phyloP scores from a whole-genome alignment of 2,888 invertebrate genomes.

The Metellina segmentata region DNA sequence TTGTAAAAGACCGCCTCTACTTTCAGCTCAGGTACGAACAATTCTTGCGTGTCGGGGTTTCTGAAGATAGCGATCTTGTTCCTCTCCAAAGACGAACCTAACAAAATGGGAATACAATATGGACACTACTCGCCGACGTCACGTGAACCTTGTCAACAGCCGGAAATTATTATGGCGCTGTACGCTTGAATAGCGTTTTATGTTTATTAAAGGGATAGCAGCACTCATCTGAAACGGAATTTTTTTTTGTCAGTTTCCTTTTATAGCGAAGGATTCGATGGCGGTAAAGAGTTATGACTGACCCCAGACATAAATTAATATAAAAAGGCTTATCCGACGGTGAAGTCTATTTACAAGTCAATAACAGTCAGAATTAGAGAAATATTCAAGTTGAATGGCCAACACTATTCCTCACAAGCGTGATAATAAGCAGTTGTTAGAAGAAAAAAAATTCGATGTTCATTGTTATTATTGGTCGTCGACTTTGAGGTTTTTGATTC shows the following conservation, averaged over 20 bases:
- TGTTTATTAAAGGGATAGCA: not conserved
- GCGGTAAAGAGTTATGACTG: too few relatives aligned
- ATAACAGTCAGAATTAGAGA: too few relatives aligned
- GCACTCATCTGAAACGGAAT: not conserved
- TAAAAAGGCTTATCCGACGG: too few relatives aligned
- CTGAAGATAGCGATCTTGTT: constrained; percentile 10
- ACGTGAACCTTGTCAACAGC: constrained; percentile 21
- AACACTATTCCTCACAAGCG: too few relatives aligned
- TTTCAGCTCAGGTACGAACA: not conserved
- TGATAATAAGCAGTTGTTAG: too few relatives aligned
- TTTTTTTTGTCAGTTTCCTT: not conserved
- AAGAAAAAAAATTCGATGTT: too few relatives aligned
- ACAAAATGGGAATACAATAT: constrained; percentile 13
- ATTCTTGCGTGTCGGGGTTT: constrained; percentile 36
- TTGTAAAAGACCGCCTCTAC: constrained; percentile 2
- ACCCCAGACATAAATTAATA: too few relatives aligned
- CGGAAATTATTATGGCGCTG: constrained; percentile 10
- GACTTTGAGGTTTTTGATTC: too few relatives aligned
- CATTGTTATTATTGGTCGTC: too few relatives aligned
- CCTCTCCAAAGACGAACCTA: constrained; percentile 5
- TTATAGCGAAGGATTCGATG: too few relatives aligned
- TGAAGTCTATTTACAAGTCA: too few relatives aligned
- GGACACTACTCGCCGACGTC: constrained; percentile 1
- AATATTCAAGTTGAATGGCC: too few relatives aligned
- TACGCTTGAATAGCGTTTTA: constrained; percentile 9